These are phyloP conservation scores for Thera britannica DNA, from an alignment of 2,888 invertebrate species.

Conservation along the genomic window DNA sequence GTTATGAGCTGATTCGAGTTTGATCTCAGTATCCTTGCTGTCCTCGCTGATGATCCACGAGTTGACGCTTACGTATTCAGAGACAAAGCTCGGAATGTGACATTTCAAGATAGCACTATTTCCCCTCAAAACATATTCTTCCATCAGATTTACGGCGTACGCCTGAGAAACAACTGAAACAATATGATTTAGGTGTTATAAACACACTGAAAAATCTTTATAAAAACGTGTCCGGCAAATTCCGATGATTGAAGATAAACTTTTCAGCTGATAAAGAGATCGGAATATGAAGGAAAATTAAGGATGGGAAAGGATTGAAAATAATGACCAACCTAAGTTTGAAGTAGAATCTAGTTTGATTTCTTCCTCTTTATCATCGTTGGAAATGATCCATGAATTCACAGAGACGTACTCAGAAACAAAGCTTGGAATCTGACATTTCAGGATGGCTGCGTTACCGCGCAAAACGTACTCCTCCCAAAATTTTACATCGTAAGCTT, in stretches of 20 bases:
- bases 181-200: conserved; percentile 45
- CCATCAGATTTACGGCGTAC: conserved; percentile 96
- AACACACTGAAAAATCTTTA: conserved; percentile 12
- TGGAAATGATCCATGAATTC: conserved; percentile 93
- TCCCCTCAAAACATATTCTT: conserved; percentile 95
- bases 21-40: conserved; percentile 76
- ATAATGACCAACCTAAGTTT: conserved; percentile 56
- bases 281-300: not conserved
- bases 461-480: conserved; percentile 96
- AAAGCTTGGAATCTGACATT: conserved; percentile 97
- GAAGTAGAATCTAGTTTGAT: conserved; percentile 66
- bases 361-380: conserved; percentile 82
- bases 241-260: not conserved
- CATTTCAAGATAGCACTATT: conserved; percentile 97
- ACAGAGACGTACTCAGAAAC: conserved; percentile 95
- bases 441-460: conserved; percentile 95
- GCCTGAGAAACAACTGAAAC: conserved; percentile 95
- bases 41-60: conserved; percentile 94
- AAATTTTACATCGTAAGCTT: conserved; percentile 94
- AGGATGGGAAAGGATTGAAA: conserved; percentile 22
- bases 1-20: conserved; percentile 68
- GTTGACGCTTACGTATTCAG: conserved; percentile 93
- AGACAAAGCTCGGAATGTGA: conserved; percentile 96
- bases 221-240: not conserved
- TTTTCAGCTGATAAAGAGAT: conserved; percentile 5